A percentile compares a stretch with the other conserved stretches of the same genome.
Conservation (phyloP, 2,888 invertebrate genomes). For the Andrena flavipes region DNA sequence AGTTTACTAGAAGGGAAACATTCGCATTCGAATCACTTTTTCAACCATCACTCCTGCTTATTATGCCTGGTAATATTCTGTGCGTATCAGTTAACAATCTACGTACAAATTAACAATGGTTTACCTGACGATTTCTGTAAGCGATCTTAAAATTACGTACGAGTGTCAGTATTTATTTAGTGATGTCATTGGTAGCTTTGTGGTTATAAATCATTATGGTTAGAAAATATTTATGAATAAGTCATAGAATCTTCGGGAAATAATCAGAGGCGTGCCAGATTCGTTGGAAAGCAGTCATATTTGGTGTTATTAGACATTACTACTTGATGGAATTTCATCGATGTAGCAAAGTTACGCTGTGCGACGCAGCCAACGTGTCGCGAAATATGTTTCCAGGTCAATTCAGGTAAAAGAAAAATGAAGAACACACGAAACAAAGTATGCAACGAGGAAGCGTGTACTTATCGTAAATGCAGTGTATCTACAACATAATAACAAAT, state of each 20-base stretch:
- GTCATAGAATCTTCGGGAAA: constrained; percentile 11
- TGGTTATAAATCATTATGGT: constrained; percentile 33
- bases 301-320: constrained; percentile 1
- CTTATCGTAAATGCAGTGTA: constrained; percentile 5
- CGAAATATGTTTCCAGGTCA: constrained; percentile 16
- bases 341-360: neutral
- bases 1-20: neutral
- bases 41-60: neutral
- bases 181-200: constrained; percentile 11
- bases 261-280: constrained; percentile 5
- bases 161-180: constrained; percentile 21
- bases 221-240: constrained; percentile 28
- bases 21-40: neutral
- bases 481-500: constrained; percentile 24
- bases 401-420: constrained; percentile 4
- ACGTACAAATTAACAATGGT: constrained; percentile 16
- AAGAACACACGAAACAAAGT: constrained; percentile 22
- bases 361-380: constrained; percentile 27
- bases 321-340: constrained; percentile 25
- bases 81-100: constrained; percentile 6
- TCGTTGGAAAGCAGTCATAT: constrained; percentile 24
- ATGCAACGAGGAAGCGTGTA: constrained; percentile 8
- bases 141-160: constrained; percentile 40
- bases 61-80: neutral
- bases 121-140: constrained; percentile 37